Conservation (phyloP, 1,140 invertebrate species). For the Chironomus striatipennis region DNA sequence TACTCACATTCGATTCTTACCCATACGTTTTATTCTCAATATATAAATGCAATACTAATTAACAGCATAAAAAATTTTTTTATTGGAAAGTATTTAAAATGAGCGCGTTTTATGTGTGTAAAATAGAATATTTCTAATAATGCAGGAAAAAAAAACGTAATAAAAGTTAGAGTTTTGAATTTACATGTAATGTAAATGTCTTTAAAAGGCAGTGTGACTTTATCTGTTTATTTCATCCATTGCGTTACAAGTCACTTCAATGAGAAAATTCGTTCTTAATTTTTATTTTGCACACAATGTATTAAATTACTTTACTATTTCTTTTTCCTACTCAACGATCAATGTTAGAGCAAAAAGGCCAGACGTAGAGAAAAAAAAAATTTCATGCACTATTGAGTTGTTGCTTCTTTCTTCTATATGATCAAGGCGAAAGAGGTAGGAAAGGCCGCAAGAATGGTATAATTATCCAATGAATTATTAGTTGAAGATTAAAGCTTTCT, state of each 20-base stretch:
- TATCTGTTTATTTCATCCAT: too few relatives aligned
- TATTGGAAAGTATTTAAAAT: neutral
- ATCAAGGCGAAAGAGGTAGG: neutral
- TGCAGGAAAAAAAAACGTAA: too few relatives aligned
- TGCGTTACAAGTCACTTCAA: neutral
- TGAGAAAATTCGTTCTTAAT: neutral
- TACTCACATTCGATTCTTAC: neutral
- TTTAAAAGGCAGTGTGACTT: neutral
- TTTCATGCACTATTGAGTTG: conserved; percentile 2
- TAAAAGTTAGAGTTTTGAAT: neutral
- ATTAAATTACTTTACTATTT: conserved; percentile 11
- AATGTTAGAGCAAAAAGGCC: neutral
- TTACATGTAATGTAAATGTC: neutral
- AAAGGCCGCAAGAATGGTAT: neutral
- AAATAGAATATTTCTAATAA: too few relatives aligned
- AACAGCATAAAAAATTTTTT: neutral
- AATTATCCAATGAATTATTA: conserved; percentile 22
- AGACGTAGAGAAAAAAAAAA: neutral
- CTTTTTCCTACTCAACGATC: neutral
- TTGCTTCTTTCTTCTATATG: neutral
- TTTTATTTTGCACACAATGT: conserved; percentile 19
- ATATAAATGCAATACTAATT: neutral
- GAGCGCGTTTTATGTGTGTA: too few relatives aligned
- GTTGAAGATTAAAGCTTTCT: neutral
- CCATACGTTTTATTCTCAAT: neutral